Conservation (phyloP, 2,113 vertebrate species). For the Sminthopsis crassicaudata region DNA sequence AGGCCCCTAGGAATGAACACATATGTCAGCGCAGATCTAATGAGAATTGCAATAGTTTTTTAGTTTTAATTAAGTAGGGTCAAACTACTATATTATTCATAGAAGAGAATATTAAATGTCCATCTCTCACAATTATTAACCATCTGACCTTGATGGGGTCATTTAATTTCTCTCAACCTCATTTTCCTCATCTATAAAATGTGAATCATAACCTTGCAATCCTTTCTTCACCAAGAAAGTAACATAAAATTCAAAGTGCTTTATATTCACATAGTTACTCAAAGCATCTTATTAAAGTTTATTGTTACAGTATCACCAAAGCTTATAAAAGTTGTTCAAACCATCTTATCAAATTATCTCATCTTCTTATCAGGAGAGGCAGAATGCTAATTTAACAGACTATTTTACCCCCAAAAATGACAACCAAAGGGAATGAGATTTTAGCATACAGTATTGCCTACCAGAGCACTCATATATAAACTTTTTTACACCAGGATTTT, state of each 20-base stretch:
- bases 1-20: slow-evolving; percentile 83
- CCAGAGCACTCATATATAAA: not conserved
- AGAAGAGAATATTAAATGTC: not conserved
- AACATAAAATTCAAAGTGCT: not conserved
- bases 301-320: not conserved
- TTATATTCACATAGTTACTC: not conserved
- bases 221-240: not conserved
- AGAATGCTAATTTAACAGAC: not conserved
- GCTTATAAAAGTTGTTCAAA: not conserved
- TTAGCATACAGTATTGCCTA: not conserved
- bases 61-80: not conserved
- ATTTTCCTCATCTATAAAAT: not conserved
- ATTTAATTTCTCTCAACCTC: not conserved
- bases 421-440: not conserved
- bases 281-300: not conserved
- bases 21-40: not conserved
- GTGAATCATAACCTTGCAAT: not conserved
- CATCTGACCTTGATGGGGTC: not conserved
- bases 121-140: not conserved
- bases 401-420: not conserved
- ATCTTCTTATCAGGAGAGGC: not conserved
- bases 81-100: not conserved
- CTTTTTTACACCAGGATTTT: not conserved
- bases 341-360: not conserved
- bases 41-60: not conserved